Conservation (phyloP, 2,797 vertebrate species). For the Anolis apletophallus region DNA sequence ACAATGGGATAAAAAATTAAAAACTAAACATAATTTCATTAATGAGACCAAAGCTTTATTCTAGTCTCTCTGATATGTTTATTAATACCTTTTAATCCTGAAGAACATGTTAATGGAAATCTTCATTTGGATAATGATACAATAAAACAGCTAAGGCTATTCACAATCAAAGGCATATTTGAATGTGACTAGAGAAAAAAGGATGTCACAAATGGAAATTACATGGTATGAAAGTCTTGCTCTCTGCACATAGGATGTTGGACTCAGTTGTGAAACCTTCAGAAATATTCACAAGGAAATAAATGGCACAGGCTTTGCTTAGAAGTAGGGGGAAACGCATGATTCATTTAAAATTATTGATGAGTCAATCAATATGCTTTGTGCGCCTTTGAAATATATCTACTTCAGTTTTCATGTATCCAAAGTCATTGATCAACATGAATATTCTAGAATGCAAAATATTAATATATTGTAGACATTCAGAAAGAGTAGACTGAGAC, state of each 20-base stretch:
- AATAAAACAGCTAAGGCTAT: neutral
- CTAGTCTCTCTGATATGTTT: neutral
- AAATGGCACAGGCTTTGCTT: neutral
- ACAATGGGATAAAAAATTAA: neutral
- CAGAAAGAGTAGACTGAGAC: neutral
- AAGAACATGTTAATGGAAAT: slow-evolving; percentile 26
- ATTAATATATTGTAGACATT: neutral
- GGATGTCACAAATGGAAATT: slow-evolving; percentile 22
- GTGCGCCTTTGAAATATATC: neutral
- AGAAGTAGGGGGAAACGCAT: neutral
- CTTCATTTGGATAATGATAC: slow-evolving; percentile 33
- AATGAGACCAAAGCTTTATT: neutral
- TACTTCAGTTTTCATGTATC: neutral
- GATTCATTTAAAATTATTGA: accelerated
- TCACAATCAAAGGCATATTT: slow-evolving; percentile 25
- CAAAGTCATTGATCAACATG: neutral
- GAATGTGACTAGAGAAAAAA: slow-evolving; percentile 27
- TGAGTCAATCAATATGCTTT: neutral
- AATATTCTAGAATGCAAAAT: neutral
- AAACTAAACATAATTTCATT: slow-evolving; percentile 30
- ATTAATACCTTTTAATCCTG: slow-evolving; percentile 4
- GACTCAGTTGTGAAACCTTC: neutral
- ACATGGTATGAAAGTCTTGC: neutral
- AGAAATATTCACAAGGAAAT: slow-evolving; percentile 6
- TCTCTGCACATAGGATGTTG: neutral